These are phyloP conservation scores for Pseudomyrmex dendroicus DNA, from an alignment of 1,140 invertebrate genomes.

Conservation along the genomic window DNA sequence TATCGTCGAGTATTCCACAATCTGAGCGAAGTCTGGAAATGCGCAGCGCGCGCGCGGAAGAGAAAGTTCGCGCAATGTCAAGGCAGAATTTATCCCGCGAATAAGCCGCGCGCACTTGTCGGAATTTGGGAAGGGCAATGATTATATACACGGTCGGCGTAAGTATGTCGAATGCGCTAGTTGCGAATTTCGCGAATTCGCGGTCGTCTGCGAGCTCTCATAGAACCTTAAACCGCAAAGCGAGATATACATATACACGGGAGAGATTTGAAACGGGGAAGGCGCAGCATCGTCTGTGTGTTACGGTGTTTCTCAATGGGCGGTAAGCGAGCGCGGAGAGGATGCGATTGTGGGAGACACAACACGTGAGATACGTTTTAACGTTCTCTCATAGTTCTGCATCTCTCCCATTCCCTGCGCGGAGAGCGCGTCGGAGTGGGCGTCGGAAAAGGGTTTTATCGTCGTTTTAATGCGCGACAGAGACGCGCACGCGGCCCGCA, in stretches of 20 bases:
- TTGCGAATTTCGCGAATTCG: conserved; percentile 29
- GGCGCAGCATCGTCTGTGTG: conserved; percentile 64
- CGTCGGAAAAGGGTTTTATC: conserved; percentile 67
- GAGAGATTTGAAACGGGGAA: conserved; percentile 48
- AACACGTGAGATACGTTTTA: conserved; percentile 67
- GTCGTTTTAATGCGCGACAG: conserved; percentile 44
- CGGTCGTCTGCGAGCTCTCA: conserved; percentile 5
- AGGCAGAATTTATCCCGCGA: conserved; percentile 25
- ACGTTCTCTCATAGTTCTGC: conserved; percentile 68
- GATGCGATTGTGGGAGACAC: conserved; percentile 60
- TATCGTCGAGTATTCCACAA: background rate
- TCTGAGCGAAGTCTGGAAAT: conserved; percentile 7
- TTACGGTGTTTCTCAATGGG: conserved; percentile 71
- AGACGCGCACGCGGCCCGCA: conserved; percentile 32
- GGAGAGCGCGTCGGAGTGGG: conserved; percentile 48
- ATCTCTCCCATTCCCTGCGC: background rate
- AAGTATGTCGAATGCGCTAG: conserved; percentile 3
- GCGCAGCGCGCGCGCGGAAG: background rate
- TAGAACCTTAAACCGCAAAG: conserved; percentile 55
- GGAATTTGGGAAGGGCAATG: conserved; percentile 51
- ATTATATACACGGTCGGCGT: conserved; percentile 3
- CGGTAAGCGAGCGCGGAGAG: conserved; percentile 56
- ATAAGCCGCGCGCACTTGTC: background rate
- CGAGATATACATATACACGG: background rate
- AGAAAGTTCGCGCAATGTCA: conserved; percentile 46